Conservation (phyloP, 2,113 vertebrate species). For the Lepus timidus region DNA sequence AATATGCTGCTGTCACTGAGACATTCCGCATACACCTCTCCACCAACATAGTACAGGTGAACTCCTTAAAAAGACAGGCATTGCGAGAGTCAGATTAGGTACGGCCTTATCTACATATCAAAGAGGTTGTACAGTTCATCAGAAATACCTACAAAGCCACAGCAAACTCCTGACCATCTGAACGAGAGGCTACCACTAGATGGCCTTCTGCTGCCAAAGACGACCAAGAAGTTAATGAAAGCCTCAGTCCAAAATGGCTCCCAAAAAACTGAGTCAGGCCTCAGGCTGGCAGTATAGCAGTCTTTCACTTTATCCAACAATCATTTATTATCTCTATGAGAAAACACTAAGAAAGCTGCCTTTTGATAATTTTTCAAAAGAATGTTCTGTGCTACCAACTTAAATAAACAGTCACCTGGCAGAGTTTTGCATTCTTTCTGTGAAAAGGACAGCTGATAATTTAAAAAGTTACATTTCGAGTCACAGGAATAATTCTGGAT, state of each 20-base stretch:
- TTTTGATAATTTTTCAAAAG: slow-evolving; percentile 42
- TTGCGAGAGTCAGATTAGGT: neutral
- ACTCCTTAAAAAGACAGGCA: slow-evolving; percentile 90
- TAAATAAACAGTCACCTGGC: neutral
- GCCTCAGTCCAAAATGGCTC: neutral
- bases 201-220: slow-evolving; percentile 80
- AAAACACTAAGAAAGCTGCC: neutral
- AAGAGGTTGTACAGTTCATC: neutral
- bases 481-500: slow-evolving; percentile 10
- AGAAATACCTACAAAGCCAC: neutral
- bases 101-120: neutral
- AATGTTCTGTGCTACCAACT: neutral
- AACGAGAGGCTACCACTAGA: slow-evolving; percentile 83
- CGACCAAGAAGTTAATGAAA: neutral
- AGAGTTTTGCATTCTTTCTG: neutral
- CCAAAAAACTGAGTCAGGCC: neutral
- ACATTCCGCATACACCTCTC: slow-evolving; percentile 98
- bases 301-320: neutral
- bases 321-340: neutral
- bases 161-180: neutral
- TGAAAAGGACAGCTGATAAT: neutral
- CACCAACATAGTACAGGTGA: slow-evolving; percentile 98
- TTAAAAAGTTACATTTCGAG: neutral
- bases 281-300: neutral
- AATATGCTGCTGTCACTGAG: slow-evolving; percentile 99